Evolutionary conservation across 2,888 invertebrate genomes (phyloP), one percentile per base, ranked within the genome.

Genomic region (Spicauda simplicius): DNA sequence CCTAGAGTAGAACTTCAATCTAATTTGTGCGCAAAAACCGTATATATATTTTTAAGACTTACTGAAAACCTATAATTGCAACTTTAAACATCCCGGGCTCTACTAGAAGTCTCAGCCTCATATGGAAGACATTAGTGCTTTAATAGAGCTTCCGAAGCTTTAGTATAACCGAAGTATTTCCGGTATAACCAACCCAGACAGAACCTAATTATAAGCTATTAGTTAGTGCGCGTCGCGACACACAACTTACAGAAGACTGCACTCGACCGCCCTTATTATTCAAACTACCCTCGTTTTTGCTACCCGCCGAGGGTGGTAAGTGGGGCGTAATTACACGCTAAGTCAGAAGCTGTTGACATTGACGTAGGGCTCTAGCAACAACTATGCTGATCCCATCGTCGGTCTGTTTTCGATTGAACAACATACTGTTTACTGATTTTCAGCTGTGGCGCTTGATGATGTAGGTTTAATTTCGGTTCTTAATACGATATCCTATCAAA

Each of bases 361-460:
- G 61, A 61, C 61, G 53, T 53, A 61, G 61, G 33, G 61, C 30
- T 11, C 53, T 61, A 48, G 14, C 58, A 25, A 10, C 58, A 48
- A 59, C 41, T 8, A 11, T 45, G 20, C 58, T 58, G 11, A 50
- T 50, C 50, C 48, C 6, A 16, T 48, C n/a, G n/a, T 48, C 12
- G n/a, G 8, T 12, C 14, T 14, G 45, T 14, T 45, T 3, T 45
- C 25, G 45, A 45, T 45, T 11, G 10, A n/a, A 33, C 30, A 30
- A 30, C 33, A 8, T 33, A 33, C 6, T 41, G 41, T 41, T 41
- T 14, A 41, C 14, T 41, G 10, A 37, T 14, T 41, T 41, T 41
- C 5, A 33, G 1, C 41, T 14, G 2, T 14, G 41, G 14, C 41
- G 11, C 14, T 41, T 3, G 41, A 10, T 14, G 41, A 25, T 25